Percentiles rank a stretch among this genome's conserved stretches.
phyloP scores from a whole-genome alignment of 2,888 invertebrate species.

The Papilio elwesi region DNA sequence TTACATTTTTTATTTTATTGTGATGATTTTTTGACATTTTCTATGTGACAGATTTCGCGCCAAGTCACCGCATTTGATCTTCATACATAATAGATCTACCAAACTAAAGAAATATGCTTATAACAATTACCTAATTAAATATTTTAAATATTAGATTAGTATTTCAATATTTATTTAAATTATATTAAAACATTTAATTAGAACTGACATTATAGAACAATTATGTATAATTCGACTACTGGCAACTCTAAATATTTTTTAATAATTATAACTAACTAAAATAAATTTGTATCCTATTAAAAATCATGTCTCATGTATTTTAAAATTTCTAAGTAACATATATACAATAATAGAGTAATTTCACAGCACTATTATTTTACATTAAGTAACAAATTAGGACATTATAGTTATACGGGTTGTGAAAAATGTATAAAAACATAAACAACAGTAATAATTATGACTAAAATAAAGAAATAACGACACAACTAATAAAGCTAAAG shows the following conservation, averaged over 20 bases:
- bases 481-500: no score
- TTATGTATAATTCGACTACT: no score
- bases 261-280: no score
- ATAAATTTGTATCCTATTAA: not conserved
- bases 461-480: no score
- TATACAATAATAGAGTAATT: constrained; percentile 37
- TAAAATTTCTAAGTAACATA: not conserved
- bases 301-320: not conserved
- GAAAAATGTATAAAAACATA: no score
- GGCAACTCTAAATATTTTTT: no score
- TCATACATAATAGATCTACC: not conserved
- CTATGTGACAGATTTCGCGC: not conserved
- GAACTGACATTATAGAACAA: no score
- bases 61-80: not conserved
- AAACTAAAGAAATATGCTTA: not conserved
- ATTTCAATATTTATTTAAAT: no score
- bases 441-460: no score
- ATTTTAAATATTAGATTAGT: no score
- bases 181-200: no score
- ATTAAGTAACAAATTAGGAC: constrained; percentile 9
- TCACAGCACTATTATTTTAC: constrained; percentile 47
- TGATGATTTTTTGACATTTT: not conserved
- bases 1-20: not conserved
- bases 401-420: not conserved
- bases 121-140: not conserved